A percentile compares a stretch with the other conserved stretches of the same genome.
Conservation (phyloP, 2,888 invertebrate species). For the Andrena haemorrhoa region DNA sequence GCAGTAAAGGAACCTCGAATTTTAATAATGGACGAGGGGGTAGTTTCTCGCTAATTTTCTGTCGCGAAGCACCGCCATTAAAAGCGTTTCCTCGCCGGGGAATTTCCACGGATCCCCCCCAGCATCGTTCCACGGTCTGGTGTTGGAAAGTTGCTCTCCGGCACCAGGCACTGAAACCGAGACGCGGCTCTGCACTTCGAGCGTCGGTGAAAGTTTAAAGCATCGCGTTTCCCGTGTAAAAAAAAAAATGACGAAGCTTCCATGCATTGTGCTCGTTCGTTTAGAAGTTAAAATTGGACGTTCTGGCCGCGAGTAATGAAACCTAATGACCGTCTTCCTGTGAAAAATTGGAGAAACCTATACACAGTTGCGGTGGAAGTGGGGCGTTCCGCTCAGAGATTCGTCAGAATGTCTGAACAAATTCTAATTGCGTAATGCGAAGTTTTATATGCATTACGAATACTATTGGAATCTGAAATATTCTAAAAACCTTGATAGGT, state of each 20-base stretch:
- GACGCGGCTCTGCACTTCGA: slow-evolving; percentile 3
- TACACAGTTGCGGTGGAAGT: neutral
- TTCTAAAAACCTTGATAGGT: too few species aligned
- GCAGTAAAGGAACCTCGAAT: too few species aligned
- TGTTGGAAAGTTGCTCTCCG: slow-evolving; percentile 22
- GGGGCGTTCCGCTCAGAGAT: too few species aligned
- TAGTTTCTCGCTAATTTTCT: slow-evolving; percentile 9
- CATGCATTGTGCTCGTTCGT: slow-evolving; percentile 5
- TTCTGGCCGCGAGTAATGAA: neutral
- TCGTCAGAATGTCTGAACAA: neutral
- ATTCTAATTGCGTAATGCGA: neutral
- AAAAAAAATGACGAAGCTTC: slow-evolving; percentile 19
- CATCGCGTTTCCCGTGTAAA: neutral
- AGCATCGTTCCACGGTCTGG: slow-evolving; percentile 17
- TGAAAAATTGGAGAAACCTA: neutral
- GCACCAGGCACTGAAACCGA: neutral
- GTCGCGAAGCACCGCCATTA: slow-evolving; percentile 11
- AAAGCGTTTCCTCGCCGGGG: slow-evolving; percentile 1
- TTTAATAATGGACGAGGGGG: neutral
- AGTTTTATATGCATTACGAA: neutral
- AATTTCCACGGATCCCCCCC: slow-evolving; percentile 6
- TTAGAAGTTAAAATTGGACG: slow-evolving; percentile 7
- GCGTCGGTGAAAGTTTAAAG: slow-evolving; percentile 31
- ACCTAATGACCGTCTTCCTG: neutral
- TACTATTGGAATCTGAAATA: too few species aligned